Evolutionary conservation across 2,888 invertebrate species (phyloP).

Genomic region (Eudiplozoon nipponicum): DNA sequence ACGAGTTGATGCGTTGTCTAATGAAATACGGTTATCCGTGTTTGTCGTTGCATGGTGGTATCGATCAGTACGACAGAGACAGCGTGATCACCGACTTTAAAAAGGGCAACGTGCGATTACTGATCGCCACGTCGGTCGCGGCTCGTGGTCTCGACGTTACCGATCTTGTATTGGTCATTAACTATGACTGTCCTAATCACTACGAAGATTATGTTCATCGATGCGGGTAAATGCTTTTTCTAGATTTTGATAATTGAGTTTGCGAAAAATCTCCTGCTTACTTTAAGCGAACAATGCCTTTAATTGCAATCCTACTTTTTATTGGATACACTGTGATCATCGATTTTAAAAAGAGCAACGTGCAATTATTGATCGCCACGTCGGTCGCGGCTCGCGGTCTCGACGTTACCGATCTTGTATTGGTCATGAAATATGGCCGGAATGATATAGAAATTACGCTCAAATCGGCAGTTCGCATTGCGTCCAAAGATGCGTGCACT

Average conservation of each 20-base stretch:
- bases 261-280: not conserved
- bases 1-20: conserved; percentile 47
- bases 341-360: conserved; percentile 62
- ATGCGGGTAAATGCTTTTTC: conserved; percentile 35
- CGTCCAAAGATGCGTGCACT: too few species aligned
- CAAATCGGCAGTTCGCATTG: too few species aligned
- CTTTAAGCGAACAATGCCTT: too few species aligned
- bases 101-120: conserved; percentile 50
- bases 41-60: conserved; percentile 83
- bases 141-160: conserved; percentile 93
- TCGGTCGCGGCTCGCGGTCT: conserved; percentile 85
- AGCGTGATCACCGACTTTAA: conserved; percentile 90
- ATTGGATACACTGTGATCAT: not conserved
- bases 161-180: conserved; percentile 72
- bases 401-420: conserved; percentile 81
- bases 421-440: conserved; percentile 95
- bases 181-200: conserved; percentile 95
- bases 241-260: not conserved
- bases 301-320: not conserved
- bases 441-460: too few species aligned
- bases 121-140: conserved; percentile 82
- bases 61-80: conserved; percentile 93
- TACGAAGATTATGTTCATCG: conserved; percentile 98
- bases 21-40: conserved; percentile 83
- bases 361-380: conserved; percentile 61